Percentiles rank a stretch among this genome's conserved stretches.
Evolutionary conservation across 2,797 vertebrate genomes (phyloP).

Genomic region (Lacerta viridis): DNA sequence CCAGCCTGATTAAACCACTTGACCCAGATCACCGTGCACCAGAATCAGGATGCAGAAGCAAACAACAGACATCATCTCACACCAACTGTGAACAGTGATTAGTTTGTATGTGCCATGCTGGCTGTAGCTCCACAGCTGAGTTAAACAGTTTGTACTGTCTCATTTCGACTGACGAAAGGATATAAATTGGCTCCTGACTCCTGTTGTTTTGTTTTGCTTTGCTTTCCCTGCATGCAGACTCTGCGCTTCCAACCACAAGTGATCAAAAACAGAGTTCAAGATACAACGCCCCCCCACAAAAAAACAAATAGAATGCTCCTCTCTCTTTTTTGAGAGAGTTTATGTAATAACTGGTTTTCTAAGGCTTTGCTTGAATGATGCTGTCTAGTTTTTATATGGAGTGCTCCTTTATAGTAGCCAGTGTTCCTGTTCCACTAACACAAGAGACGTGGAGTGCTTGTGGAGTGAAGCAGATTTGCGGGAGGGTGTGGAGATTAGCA

Average conservation of each 20-base stretch:
- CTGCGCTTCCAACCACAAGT: constrained; percentile 32
- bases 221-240: constrained; percentile 30
- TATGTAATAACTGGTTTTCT: constrained; percentile 52
- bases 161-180: constrained; percentile 53
- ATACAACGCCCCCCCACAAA: constrained; percentile 4
- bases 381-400: constrained; percentile 8
- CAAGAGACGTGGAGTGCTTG: not conserved
- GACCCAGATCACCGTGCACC: constrained; percentile 5
- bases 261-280: constrained; percentile 52
- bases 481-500: too few species aligned
- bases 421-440: too few species aligned
- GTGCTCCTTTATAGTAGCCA: not conserved
- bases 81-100: constrained; percentile 26
- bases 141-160: constrained; percentile 40
- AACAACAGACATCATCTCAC: constrained; percentile 11
- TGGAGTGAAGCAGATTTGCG: not conserved
- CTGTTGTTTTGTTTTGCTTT: constrained; percentile 45
- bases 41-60: constrained; percentile 4
- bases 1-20: constrained; percentile 33
- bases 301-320: constrained; percentile 53
- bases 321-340: constrained; percentile 25
- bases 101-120: constrained; percentile 35
- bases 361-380: not conserved
- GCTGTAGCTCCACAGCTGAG: constrained; percentile 38
- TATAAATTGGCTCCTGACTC: constrained; percentile 55